Conservation (phyloP, 2,888 invertebrate species). For the Volucella inflata region DNA sequence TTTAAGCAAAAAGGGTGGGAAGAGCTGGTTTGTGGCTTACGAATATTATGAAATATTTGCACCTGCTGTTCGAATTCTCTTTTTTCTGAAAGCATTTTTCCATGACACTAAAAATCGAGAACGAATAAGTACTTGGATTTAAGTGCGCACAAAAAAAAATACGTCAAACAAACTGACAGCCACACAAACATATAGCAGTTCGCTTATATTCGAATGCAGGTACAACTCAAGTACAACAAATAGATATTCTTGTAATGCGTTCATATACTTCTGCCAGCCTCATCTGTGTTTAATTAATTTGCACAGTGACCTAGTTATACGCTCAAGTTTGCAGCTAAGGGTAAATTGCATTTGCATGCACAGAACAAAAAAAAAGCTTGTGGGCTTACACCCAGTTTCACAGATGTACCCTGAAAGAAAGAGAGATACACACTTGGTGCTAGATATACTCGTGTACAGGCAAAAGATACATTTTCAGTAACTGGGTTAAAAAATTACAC, state of each 20-base stretch:
- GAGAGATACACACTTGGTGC: slow-evolving; percentile 23
- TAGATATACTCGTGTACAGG: not conserved
- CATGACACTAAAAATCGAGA: slow-evolving; percentile 72
- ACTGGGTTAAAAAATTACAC: slow-evolving; percentile 71
- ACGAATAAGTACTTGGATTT: not conserved
- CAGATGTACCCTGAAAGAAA: slow-evolving; percentile 3
- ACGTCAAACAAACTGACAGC: slow-evolving; percentile 8
- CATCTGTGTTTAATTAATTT: slow-evolving; percentile 74
- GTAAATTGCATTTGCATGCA: slow-evolving; percentile 71
- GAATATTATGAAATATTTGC: slow-evolving; percentile 57
- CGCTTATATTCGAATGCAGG: not conserved
- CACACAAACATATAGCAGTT: not conserved
- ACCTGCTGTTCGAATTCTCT: slow-evolving; percentile 48
- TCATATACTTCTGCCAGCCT: slow-evolving; percentile 61
- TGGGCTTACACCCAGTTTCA: not conserved
- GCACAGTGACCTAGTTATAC: slow-evolving; percentile 69
- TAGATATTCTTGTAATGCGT: slow-evolving; percentile 56
- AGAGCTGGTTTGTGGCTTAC: no score
- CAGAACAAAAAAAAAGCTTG: slow-evolving; percentile 11
- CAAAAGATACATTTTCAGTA: slow-evolving; percentile 43
- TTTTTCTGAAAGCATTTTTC: slow-evolving; percentile 43
- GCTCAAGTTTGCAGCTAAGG: slow-evolving; percentile 64
- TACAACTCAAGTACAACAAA: slow-evolving; percentile 52
- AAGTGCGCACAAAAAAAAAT: slow-evolving; percentile 15
- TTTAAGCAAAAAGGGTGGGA: slow-evolving; percentile 44